Base-by-base conservation (phyloP, 2,113 vertebrate species). In the Sinocyclocheilus anophthalmus region DNA sequence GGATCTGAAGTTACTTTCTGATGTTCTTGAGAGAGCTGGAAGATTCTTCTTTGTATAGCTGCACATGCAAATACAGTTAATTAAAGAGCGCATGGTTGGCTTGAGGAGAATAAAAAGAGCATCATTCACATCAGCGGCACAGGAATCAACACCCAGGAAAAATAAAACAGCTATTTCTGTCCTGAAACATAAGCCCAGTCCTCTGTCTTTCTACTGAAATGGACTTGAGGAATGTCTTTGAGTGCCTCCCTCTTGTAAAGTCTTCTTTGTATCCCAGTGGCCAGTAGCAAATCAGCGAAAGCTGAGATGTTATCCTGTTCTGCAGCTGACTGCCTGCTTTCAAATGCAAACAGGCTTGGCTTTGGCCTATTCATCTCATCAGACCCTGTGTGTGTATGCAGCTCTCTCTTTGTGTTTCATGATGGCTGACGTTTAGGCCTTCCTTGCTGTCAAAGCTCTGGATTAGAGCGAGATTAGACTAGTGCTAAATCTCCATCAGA, bases 291-390 rank as follows among this genome's bases (percentile, higher is more conserved):
- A 90, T 86, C 92, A 93, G 61, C 92, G 94, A 94, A 94, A 95
- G 92, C 90, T 88, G 93, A 93, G 94, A 95, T 94, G 93, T 92
- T 93, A 94, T 95, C 94, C 95, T 94, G 95, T 96, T 96, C 95
- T 94, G 92, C 95, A 96, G 95, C 93, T 95, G 95, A 96, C 95
- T 95, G 94, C 91, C 90, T 89, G 91, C 95, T 96, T 96, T 96
- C 94, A 96, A 87, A 96, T 96, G 96, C 95, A 96, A 96, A 96
- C 86, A 89, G 91, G 81, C 76, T 83, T 92, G 81, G 87, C 22
- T 89, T 90, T 86, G 89, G 90, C 84, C 86, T 89, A 80, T 61
- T 72, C 90, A 92, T 92, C 88, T 90, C 83, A 88, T 92, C 91
- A 92, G 92, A 91, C 90, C 91, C 85, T 90, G 30, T 90, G 90